phyloP scores from a whole-genome alignment of 2,113 vertebrate genomes.

The Neodon shergylaensis region DNA sequence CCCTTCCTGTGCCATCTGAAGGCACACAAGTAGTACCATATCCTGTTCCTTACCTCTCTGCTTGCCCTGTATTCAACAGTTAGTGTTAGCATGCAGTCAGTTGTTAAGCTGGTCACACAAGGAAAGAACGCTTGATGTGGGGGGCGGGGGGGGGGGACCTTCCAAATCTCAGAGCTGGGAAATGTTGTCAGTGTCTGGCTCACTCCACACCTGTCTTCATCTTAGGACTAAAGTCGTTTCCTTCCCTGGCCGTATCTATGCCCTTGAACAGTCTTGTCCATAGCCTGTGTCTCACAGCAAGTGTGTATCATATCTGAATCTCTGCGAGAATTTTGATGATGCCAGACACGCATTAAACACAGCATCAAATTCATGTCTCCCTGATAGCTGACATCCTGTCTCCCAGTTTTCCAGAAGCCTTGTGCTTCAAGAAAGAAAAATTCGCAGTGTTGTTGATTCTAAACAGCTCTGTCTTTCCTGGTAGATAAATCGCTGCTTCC shows the following conservation, averaged over 20 bases:
- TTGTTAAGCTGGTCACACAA: slow-evolving; percentile 19
- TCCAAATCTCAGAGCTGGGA: neutral
- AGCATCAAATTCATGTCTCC: slow-evolving; percentile 7
- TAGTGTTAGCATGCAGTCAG: neutral
- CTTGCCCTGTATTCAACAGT: slow-evolving; percentile 12
- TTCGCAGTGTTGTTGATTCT: slow-evolving; percentile 45
- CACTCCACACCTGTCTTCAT: neutral
- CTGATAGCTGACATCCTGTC: neutral
- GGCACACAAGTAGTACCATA: neutral
- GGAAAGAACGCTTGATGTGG: neutral
- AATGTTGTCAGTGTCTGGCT: slow-evolving; percentile 2
- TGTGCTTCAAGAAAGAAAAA: slow-evolving; percentile 51
- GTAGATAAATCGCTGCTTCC: slow-evolving; percentile 68
- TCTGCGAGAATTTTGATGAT: neutral
- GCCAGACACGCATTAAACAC: neutral
- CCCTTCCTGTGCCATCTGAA: neutral
- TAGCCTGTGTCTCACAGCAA: neutral
- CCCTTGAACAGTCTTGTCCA: neutral
- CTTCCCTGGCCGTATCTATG: neutral
- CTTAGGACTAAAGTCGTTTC: neutral
- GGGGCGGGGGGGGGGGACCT: neutral
- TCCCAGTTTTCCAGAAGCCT: slow-evolving; percentile 42
- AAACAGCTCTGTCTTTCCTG: slow-evolving; percentile 56
- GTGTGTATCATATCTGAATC: slow-evolving; percentile 1
- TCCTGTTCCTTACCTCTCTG: slow-evolving; percentile 22